phyloP scores from a whole-genome alignment of 2,888 invertebrate species.

The Heliothis peltigera region DNA sequence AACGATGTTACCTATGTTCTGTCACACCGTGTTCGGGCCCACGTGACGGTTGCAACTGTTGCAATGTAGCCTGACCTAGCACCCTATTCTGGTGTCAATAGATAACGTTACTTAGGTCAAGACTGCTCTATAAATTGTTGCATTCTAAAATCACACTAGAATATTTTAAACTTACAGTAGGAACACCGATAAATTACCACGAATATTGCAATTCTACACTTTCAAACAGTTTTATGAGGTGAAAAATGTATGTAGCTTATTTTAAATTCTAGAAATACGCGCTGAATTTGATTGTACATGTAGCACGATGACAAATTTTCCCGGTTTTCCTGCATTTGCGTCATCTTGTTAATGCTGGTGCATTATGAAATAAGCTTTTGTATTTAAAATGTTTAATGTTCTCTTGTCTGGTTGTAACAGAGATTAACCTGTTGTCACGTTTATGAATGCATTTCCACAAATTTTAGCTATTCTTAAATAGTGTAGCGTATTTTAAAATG shows the following conservation, averaged over 20 bases:
- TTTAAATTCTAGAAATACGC: constrained; percentile 8
- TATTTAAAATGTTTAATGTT: constrained; percentile 27
- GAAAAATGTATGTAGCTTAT: constrained; percentile 18
- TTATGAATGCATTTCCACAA: constrained; percentile 45
- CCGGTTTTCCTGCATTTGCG: constrained; percentile 28
- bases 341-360: constrained; percentile 27
- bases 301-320: constrained; percentile 14
- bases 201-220: constrained; percentile 17
- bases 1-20: constrained; percentile 43
- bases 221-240: constrained; percentile 34
- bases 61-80: constrained; percentile 40
- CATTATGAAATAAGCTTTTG: constrained; percentile 29
- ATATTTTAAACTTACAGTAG: not conserved
- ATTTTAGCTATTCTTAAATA: constrained; percentile 32
- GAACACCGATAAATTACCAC: not conserved
- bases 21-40: constrained; percentile 28
- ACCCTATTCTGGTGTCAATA: constrained; percentile 31
- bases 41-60: constrained; percentile 41
- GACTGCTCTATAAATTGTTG: constrained; percentile 20
- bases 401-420: constrained; percentile 23
- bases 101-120: constrained; percentile 42
- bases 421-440: constrained; percentile 47
- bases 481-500: constrained; percentile 37
- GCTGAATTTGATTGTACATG: constrained; percentile 18
- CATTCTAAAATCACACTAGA: constrained; percentile 6